Base-by-base conservation (phyloP, 1,140 invertebrate species). In the Gerris buenoi region DNA sequence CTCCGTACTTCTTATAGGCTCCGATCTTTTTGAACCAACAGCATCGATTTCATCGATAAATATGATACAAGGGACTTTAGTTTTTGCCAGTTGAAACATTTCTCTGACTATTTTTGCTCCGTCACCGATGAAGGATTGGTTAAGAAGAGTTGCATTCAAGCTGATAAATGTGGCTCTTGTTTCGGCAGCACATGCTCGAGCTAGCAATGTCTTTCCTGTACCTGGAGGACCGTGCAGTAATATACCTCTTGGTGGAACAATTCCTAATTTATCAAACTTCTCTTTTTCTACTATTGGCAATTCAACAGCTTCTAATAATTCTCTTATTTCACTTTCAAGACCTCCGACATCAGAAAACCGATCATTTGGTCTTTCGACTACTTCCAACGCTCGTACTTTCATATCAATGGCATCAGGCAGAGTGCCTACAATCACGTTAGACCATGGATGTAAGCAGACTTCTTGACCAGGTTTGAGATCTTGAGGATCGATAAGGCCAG, bases 111-210 rank as follows among this genome's bases (percentile, higher is more conserved):
- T 79, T 78, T 98, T 98, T 0, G 96, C 95, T 71, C 96, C 96
- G 78, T 98, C 96, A 78, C 96, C 96, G 72, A 90, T 89, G 75
- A 98, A 98, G 95, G 98, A 98, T 77, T 99, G 96, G 22, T 98
- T 96, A 15, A 98, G 78, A 76, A 98, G 95, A 18, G 96, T 95
- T n/a, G 96, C 96, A 71, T 96, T 95, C 15, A 98, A 76, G 76
- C 90, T 90, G 26, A 81, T 75, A 69, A 82, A 83, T 0, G 81
- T 79, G 0, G 79, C 79, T 61, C 79, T 79, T 0, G 81, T 76
- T 75, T 90, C 86, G 22, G 85, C 86, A 1, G 88, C 88, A 2
- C 89, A 85, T 14, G 88, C 87, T 77, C 87, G 88, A 0, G 86
- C 86, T 26, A 89, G 72, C 56, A 88, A 72, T 1, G 87, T 89